A percentile compares a stretch with the other conserved stretches of the same genome.
phyloP scores from a whole-genome alignment of 1,140 invertebrate species.

The Bombus ignitus region DNA sequence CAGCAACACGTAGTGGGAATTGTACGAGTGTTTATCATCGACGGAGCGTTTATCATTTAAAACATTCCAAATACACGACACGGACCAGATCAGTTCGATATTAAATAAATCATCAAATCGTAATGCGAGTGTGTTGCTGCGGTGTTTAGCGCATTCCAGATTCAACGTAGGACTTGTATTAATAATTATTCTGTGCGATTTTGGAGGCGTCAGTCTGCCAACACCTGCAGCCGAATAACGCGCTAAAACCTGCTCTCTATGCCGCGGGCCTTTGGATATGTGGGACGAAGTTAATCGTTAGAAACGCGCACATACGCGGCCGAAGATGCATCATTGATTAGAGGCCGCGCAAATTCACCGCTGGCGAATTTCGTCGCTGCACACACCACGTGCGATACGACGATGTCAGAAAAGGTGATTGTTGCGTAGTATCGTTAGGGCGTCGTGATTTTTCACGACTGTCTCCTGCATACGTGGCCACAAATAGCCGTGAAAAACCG shows the following conservation, averaged over 20 bases:
- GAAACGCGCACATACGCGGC: conserved; percentile 12
- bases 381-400: too few relatives aligned
- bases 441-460: too few relatives aligned
- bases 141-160: conserved; percentile 57
- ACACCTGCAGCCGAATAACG: conserved; percentile 19
- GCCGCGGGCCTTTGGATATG: conserved; percentile 52
- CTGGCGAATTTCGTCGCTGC: neutral
- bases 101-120: conserved; percentile 62
- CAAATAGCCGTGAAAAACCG: neutral
- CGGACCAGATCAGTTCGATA: conserved; percentile 28
- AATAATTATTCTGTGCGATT: conserved; percentile 59
- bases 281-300: conserved; percentile 46
- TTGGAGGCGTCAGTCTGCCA: conserved; percentile 27
- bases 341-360: conserved; percentile 43
- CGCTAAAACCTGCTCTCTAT: conserved; percentile 22
- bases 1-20: too few relatives aligned
- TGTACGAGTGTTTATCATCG: conserved; percentile 1
- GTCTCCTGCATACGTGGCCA: too few relatives aligned
- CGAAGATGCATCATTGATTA: conserved; percentile 63
- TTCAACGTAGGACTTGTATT: conserved; percentile 59
- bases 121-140: conserved; percentile 54
- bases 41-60: neutral
- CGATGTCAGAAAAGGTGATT: neutral
- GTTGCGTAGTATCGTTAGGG: too few relatives aligned
- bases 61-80: neutral